phyloP scores from a whole-genome alignment of 2,888 invertebrate species.

The Cryptops parisi region DNA sequence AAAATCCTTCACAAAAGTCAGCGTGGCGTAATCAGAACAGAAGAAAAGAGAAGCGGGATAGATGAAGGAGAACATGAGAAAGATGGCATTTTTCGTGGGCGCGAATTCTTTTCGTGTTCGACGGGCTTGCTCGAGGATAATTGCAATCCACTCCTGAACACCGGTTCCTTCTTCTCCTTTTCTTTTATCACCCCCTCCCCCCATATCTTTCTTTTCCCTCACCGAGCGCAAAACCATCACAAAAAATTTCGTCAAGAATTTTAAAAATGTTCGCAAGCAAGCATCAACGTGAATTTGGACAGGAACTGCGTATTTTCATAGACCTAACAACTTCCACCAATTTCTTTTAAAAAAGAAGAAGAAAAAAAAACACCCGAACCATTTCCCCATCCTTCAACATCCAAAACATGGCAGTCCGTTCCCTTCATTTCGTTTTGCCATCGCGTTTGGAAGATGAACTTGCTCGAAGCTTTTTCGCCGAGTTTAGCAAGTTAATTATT shows the following conservation, averaged over 20 bases:
- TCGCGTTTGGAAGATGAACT: background rate
- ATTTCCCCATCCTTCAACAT: no score
- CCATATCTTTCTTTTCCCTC: background rate
- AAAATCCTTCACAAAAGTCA: no score
- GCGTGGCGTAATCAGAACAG: no score
- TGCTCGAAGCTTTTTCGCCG: slow-evolving; percentile 1
- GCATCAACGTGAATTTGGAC: background rate
- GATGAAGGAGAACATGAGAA: no score
- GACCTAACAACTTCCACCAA: no score
- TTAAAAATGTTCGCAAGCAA: background rate
- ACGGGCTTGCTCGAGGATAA: background rate
- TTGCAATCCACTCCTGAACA: background rate
- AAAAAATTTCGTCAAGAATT: background rate
- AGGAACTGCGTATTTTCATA: no score
- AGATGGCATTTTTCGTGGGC: background rate
- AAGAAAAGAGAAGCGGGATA: no score
- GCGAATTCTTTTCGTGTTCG: slow-evolving; percentile 1
- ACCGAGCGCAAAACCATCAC: background rate
- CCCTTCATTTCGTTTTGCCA: background rate
- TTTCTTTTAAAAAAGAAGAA: no score
- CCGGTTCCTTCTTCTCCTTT: background rate
- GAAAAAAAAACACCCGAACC: no score
- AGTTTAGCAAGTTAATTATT: slow-evolving; percentile 11
- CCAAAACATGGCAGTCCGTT: no score
- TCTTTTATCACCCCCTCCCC: background rate